phyloP scores from a whole-genome alignment of 2,888 invertebrate species.

The Cheilosia pagana region DNA sequence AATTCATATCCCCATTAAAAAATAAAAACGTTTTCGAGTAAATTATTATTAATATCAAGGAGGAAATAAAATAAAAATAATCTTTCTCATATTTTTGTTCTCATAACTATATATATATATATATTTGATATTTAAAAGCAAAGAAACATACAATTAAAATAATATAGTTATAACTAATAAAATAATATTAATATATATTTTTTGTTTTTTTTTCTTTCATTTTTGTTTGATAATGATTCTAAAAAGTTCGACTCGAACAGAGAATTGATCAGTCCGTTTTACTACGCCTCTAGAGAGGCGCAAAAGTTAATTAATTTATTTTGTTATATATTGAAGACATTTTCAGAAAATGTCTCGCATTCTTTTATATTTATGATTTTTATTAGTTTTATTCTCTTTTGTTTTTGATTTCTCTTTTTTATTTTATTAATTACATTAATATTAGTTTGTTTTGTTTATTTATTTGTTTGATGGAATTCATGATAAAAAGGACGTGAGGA shows the following conservation, averaged over 20 bases:
- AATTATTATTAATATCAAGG: slow-evolving; percentile 68
- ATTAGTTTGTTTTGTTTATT: slow-evolving; percentile 52
- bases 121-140: slow-evolving; percentile 43
- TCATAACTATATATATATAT: slow-evolving; percentile 33
- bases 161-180: slow-evolving; percentile 66
- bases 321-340: slow-evolving; percentile 38
- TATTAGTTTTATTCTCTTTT: slow-evolving; percentile 58
- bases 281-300: slow-evolving; percentile 75
- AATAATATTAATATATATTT: slow-evolving; percentile 62
- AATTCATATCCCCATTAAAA: slow-evolving; percentile 56
- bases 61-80: slow-evolving; percentile 52
- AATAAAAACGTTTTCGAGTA: slow-evolving; percentile 55
- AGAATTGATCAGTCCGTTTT: slow-evolving; percentile 76
- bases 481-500: slow-evolving; percentile 72
- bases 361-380: slow-evolving; percentile 27
- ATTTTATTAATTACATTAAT: slow-evolving; percentile 72
- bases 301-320: slow-evolving; percentile 42
- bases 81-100: slow-evolving; percentile 24
- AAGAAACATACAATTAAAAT: slow-evolving; percentile 67
- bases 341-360: slow-evolving; percentile 61
- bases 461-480: slow-evolving; percentile 70
- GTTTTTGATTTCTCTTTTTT: slow-evolving; percentile 48
- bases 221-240: slow-evolving; percentile 72
- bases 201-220: slow-evolving; percentile 43
- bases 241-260: slow-evolving; percentile 75